Conservation (phyloP, 2,888 invertebrate genomes). For the Cephus spinipes region DNA sequence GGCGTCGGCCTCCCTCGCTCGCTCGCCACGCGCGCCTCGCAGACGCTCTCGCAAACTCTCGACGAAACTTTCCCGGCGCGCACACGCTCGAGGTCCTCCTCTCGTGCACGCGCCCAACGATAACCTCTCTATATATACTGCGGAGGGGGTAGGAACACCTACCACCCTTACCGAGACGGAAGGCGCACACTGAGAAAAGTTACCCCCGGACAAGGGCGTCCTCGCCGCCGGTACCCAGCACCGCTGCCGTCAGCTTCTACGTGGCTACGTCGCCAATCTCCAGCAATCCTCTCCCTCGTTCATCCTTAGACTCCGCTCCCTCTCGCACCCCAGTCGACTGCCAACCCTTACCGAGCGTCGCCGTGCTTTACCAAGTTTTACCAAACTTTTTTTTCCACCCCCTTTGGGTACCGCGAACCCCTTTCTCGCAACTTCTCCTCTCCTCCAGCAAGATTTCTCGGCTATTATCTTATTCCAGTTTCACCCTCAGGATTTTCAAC, state of each 20-base stretch:
- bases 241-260: neutral
- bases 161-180: neutral
- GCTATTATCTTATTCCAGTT: neutral
- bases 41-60: constrained; percentile 47
- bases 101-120: neutral
- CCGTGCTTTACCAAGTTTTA: constrained; percentile 37
- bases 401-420: neutral
- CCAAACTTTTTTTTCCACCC: constrained; percentile 52
- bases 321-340: neutral
- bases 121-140: neutral
- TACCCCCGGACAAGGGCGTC: neutral
- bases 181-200: neutral
- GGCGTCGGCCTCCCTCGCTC: constrained; percentile 34
- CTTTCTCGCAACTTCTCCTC: neutral
- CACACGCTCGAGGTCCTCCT: neutral
- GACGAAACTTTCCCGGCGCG: constrained; percentile 54
- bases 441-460: neutral
- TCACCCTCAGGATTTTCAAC: neutral
- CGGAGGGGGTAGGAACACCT: neutral
- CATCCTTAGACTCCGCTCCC: neutral
- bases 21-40: constrained; percentile 37
- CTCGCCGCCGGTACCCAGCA: neutral
- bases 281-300: neutral
- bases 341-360: neutral
- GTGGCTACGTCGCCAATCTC: neutral